phyloP scores from a whole-genome alignment of 1,140 invertebrate species.

The Euwallacea similis region DNA sequence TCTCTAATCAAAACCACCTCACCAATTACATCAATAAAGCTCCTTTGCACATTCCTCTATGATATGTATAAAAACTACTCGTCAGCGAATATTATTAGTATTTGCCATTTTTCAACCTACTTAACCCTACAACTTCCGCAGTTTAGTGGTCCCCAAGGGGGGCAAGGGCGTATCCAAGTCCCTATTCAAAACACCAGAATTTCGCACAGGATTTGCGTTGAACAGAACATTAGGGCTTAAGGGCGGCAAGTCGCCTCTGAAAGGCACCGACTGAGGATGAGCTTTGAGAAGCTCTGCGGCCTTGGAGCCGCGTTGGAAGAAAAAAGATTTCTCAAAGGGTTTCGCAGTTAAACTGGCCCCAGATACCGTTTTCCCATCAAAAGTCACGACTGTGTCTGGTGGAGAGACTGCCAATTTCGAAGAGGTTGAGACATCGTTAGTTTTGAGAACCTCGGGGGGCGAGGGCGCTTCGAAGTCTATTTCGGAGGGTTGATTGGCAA shows the following conservation, averaged over 20 bases:
- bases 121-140: slow-evolving; percentile 30
- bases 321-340: slow-evolving; percentile 53
- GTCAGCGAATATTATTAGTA: no score
- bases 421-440: slow-evolving; percentile 39
- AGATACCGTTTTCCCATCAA: slow-evolving; percentile 71
- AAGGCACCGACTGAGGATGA: slow-evolving; percentile 71
- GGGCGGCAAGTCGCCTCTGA: slow-evolving; percentile 69
- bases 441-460: neutral
- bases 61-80: no score
- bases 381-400: slow-evolving; percentile 64
- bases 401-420: slow-evolving; percentile 49
- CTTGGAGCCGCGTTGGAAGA: slow-evolving; percentile 58
- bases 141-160: slow-evolving; percentile 40
- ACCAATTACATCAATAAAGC: no score
- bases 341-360: slow-evolving; percentile 64
- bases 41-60: no score
- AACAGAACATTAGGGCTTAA: slow-evolving; percentile 52
- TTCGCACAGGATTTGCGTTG: slow-evolving; percentile 47
- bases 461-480: slow-evolving; percentile 48
- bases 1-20: no score
- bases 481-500: slow-evolving; percentile 40
- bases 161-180: slow-evolving; percentile 46
- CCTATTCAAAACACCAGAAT: slow-evolving; percentile 42
- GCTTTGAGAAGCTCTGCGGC: slow-evolving; percentile 62
- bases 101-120: no score